These are phyloP conservation scores for Buceros bicornis DNA, from an alignment of 2,797 vertebrate genomes.

Conservation along the genomic window DNA sequence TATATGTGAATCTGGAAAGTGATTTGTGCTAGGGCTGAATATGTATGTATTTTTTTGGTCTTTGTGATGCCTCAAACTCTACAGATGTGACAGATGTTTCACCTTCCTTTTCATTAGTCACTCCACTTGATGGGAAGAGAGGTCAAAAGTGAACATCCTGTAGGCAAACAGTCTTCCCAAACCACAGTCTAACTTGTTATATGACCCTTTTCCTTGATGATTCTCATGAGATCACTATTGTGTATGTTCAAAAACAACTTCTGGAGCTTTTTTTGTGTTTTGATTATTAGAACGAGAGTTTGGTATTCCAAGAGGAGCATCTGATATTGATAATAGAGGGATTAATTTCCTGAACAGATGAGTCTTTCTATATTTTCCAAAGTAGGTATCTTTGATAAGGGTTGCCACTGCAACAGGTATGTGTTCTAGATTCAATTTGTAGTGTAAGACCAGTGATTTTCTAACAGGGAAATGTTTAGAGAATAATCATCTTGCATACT, in stretches of 20 bases:
- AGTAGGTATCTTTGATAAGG: background rate
- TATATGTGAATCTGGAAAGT: background rate
- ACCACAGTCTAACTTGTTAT: background rate
- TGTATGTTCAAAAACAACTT: background rate
- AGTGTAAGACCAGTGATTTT: background rate
- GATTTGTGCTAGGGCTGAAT: background rate
- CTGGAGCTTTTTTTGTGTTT: background rate
- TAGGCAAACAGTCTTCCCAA: background rate
- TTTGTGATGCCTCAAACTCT: background rate
- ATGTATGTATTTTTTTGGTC: background rate
- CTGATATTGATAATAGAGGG: background rate
- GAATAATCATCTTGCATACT: background rate
- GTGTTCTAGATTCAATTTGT: background rate
- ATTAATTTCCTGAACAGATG: background rate
- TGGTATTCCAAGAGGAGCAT: background rate
- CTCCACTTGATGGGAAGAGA: background rate
- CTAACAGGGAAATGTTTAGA: background rate
- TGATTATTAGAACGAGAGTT: background rate
- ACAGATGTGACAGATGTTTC: background rate
- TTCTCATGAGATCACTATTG: background rate
- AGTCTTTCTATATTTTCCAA: background rate
- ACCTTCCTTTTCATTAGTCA: background rate
- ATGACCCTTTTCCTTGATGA: accelerated
- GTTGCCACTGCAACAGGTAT: background rate
- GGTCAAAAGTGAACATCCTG: background rate